phyloP scores from a whole-genome alignment of 2,113 vertebrate species.

The Gracilinanus agilis region DNA sequence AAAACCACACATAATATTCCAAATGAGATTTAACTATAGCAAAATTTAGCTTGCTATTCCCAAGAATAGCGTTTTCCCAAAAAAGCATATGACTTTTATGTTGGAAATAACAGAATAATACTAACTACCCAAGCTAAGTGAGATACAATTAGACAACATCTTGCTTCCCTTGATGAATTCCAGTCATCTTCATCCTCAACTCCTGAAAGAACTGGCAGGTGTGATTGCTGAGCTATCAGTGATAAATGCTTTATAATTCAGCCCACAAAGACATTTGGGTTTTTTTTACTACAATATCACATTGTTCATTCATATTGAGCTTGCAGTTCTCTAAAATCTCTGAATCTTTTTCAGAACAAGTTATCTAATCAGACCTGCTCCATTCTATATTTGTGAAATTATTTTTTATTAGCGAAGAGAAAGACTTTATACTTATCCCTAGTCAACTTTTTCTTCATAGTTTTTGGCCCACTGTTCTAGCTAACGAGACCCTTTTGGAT shows the following conservation, averaged over 20 bases:
- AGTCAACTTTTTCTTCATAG: neutral
- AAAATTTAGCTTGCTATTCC: neutral
- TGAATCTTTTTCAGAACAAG: neutral
- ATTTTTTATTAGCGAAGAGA: neutral
- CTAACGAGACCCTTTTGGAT: neutral
- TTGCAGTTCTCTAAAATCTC: neutral
- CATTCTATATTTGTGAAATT: neutral
- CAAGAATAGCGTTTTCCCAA: neutral
- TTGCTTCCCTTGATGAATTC: neutral
- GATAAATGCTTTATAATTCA: neutral
- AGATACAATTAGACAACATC: neutral
- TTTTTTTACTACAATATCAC: neutral
- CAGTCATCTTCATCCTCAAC: neutral
- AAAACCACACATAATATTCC: neutral
- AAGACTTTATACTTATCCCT: neutral
- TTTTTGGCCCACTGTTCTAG: neutral
- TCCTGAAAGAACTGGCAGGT: neutral
- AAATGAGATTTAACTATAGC: neutral
- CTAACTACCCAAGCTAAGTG: neutral
- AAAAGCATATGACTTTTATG: neutral
- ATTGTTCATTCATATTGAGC: neutral
- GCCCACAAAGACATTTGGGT: neutral
- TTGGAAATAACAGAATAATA: neutral
- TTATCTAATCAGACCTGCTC: neutral
- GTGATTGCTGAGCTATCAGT: neutral